Base-by-base conservation (phyloP, 2,797 vertebrate species). In the Loriculus beryllinus region DNA sequence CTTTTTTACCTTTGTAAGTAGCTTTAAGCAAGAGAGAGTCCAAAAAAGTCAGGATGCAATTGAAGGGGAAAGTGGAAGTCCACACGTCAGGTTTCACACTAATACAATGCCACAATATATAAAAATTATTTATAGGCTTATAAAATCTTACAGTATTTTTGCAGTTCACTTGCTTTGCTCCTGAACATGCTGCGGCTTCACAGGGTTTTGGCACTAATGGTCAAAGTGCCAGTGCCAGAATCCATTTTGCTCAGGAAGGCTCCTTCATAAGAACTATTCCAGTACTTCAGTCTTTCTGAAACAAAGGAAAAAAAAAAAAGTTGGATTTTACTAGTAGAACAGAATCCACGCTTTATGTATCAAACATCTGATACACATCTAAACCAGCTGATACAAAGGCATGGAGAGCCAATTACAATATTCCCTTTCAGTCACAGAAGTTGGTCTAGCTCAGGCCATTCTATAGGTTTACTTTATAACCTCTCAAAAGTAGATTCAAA, bases 231-330 rank as follows among this genome's bases (percentile, higher is more conserved):
- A 2, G 48, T 63, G 3, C 21, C 4, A 2, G 48, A 39, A 8
- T 95, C 89, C 14, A 21, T 64, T 43, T 48, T 77, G 10, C 35
- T 35, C 51, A 97, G 94, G 59, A 97, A 86, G 42, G 79, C 35
- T 79, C 74, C 84, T 5, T 91, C 79, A 69, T 96, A 92, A 23
- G 40, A 1, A 81, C 21, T 26, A 92, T 42, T 25, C 86, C 80
- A 13, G 93, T 94, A 54, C 81, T 82, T 16, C 92, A 95, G 0
- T 75, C 90, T 28, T 96, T 82, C 97, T 98, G 88, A 62, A 95
- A 87, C 25, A 54, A 84, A 80, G n/a, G 25, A 21, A 65, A 51
- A 85, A 74, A 7, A 69, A 51, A 6, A 2, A 12, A 13, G 1
- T 7, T 56, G 40, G 14, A 14, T 62, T 67, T 70, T 76, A 39